Base-by-base conservation (phyloP, 2,797 vertebrate species). In the Sciurus vulgaris region DNA sequence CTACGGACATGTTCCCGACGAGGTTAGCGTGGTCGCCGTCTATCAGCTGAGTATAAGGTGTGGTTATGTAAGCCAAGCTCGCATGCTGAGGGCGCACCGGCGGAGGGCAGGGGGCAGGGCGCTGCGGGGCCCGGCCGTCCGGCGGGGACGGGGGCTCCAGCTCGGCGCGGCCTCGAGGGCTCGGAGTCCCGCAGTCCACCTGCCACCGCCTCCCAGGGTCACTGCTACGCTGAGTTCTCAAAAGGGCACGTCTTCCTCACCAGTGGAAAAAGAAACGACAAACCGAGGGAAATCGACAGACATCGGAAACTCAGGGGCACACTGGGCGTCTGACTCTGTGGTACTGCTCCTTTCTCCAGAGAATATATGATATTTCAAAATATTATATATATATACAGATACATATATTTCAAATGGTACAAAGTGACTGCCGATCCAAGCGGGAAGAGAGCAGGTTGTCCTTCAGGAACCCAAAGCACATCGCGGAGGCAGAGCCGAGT, bases 331-430 rank as follows among this genome's bases (percentile, higher is more conserved):
- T 98, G 97, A 97, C 98, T 96, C 89, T 98, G 98, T 98, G 97
- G 97, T 97, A 98, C 93, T 98, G 97, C 98, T 98, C 97, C 96
- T 97, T 97, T 98, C 98, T 98, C 97, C 97, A 98, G 98, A 98
- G 84, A 97, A 98, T 98, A 97, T 98, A 98, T 97, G 98, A 98
- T 98, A 98, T 98, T 98, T 98, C 98, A 98, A 99, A 99, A 99
- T 98, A 99, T 98, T 97, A 98, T 98, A 98, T 98, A 98, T 98
- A 95, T 96, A 98, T 98, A 98, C 91, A 98, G 98, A 33, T 96
- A 98, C 98, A 98, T 95, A 98, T 98, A 97, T 98, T 98, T 96
- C 97, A 98, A 98, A 96, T 98, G 97, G 97, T 98, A 98, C 96
- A 98, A 98, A 99, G 98, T 98, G 98, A 97, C 91, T 97, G 96